phyloP scores from a whole-genome alignment of 2,888 invertebrate species.

The Acleris laterana region DNA sequence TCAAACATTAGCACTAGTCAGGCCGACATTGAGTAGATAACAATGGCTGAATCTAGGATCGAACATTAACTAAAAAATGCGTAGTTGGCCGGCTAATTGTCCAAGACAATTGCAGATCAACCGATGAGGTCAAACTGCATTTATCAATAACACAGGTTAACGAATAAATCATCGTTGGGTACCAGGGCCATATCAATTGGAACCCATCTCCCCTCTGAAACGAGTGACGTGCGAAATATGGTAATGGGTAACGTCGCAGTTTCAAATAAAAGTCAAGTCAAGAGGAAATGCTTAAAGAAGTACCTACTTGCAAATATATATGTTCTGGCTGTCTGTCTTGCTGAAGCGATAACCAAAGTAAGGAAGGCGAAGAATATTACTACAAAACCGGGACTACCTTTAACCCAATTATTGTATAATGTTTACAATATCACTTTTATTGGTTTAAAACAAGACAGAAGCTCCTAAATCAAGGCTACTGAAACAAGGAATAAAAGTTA shows the following conservation, averaged over 20 bases:
- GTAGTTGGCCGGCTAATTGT: constrained; percentile 21
- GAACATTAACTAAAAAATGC: constrained; percentile 16
- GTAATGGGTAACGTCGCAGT: constrained; percentile 48
- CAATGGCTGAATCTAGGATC: constrained; percentile 8
- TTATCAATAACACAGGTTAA: constrained; percentile 72
- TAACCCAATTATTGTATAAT: too few species aligned
- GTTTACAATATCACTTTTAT: too few species aligned
- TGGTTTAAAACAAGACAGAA: not conserved
- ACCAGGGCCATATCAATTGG: constrained; percentile 78
- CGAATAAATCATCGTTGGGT: constrained; percentile 74
- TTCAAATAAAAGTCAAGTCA: constrained; percentile 3
- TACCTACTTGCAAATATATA: not conserved
- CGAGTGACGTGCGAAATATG: constrained; percentile 47
- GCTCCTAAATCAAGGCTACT: too few species aligned
- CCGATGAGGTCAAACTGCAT: constrained; percentile 73
- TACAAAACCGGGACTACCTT: too few species aligned
- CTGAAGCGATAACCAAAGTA: too few species aligned
- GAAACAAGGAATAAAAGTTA: constrained; percentile 10
- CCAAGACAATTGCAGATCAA: constrained; percentile 49
- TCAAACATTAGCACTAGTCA: too few species aligned
- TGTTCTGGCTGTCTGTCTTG: too few species aligned
- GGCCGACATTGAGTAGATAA: not conserved
- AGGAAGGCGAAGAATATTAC: too few species aligned
- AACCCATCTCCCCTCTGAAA: constrained; percentile 46
- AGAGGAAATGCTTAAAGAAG: not conserved